Evolutionary conservation across 2,888 invertebrate species (phyloP).

Genomic region (Lomographa bimaculata): DNA sequence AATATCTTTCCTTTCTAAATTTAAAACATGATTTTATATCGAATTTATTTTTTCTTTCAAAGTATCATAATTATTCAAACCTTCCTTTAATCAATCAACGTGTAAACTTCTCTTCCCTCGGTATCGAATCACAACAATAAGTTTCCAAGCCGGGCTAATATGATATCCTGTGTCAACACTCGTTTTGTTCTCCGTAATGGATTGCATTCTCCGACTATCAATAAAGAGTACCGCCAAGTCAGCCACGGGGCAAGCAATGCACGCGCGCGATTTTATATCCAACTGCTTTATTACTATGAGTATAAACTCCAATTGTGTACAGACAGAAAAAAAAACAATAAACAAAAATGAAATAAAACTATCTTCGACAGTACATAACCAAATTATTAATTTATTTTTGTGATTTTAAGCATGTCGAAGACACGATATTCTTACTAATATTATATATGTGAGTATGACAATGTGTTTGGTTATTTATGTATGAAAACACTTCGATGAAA

Average conservation of each 20-base stretch:
- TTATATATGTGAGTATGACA: too few relatives aligned
- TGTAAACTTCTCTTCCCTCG: constrained; percentile 1
- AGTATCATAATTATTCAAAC: neutral
- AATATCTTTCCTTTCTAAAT: too few relatives aligned
- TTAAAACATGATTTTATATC: too few relatives aligned
- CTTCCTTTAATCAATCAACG: constrained; percentile 4
- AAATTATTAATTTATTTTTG: too few relatives aligned
- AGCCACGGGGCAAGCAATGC: constrained; percentile 24
- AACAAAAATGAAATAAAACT: too few relatives aligned
- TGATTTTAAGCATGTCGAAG: too few relatives aligned
- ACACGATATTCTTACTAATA: too few relatives aligned
- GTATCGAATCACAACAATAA: constrained; percentile 8
- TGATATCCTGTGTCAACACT: constrained; percentile 55
- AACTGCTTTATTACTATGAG: constrained; percentile 69
- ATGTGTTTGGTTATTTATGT: too few relatives aligned
- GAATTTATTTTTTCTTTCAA: too few relatives aligned
- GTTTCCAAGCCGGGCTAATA: constrained; percentile 24
- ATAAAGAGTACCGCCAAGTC: constrained; percentile 50
- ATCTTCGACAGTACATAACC: too few relatives aligned
- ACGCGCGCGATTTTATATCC: constrained; percentile 65
- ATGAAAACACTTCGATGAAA: too few relatives aligned
- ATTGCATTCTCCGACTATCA: constrained; percentile 57
- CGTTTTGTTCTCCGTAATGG: constrained; percentile 59
- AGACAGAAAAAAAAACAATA: constrained; percentile 47
- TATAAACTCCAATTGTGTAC: constrained; percentile 62